These are phyloP conservation scores for Clistopyga incitator DNA, from an alignment of 2,888 invertebrate species.

Conservation along the genomic window DNA sequence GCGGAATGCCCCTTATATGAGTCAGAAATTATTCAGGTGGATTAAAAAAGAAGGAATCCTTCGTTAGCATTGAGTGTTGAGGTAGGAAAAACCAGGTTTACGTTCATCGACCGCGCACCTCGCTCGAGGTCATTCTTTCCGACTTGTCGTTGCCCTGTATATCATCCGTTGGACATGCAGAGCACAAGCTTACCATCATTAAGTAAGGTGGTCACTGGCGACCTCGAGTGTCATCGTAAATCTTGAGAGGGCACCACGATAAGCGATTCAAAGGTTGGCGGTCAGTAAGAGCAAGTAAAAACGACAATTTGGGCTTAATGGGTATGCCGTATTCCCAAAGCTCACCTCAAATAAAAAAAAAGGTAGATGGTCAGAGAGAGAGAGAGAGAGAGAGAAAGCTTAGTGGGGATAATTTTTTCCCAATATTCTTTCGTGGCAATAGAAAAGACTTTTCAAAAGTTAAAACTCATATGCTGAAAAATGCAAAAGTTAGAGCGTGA, in stretches of 20 bases:
- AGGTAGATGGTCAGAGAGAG: neutral
- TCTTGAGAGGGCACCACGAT: conserved; percentile 43
- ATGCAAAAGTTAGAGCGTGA: too few relatives aligned
- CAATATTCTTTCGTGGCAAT: too few relatives aligned
- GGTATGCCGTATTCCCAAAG: too few relatives aligned
- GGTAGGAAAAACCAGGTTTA: neutral
- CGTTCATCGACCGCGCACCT: neutral
- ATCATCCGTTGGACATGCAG: conserved; percentile 4
- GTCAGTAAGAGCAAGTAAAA: too few relatives aligned
- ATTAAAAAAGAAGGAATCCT: neutral
- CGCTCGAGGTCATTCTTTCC: neutral
- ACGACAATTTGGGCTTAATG: too few relatives aligned
- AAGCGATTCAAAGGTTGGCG: neutral
- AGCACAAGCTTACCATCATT: neutral
- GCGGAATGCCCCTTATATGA: too few relatives aligned
- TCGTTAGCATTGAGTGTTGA: neutral
- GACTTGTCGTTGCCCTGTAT: neutral
- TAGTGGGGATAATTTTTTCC: too few relatives aligned
- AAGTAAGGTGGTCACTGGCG: neutral
- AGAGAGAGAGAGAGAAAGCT: too few relatives aligned
- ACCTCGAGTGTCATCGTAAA: neutral
- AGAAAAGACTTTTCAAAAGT: too few relatives aligned
- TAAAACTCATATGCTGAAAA: too few relatives aligned
- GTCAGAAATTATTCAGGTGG: neutral
- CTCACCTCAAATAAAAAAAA: too few relatives aligned